Conservation (phyloP, 1,140 invertebrate genomes). For the Heliconius congener region DNA sequence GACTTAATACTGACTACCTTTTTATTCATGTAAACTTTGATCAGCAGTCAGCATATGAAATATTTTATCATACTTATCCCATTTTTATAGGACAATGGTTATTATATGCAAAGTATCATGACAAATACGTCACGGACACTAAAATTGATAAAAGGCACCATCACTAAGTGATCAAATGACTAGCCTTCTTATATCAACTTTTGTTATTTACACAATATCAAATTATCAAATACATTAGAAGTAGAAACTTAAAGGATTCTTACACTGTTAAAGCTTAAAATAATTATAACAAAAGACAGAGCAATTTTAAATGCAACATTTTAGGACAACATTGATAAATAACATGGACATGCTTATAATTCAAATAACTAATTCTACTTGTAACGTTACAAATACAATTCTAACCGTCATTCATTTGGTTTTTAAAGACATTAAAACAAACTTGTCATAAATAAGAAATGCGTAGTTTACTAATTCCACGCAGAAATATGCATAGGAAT, state of each 20-base stretch:
- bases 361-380: conserved; percentile 11
- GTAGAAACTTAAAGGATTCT: conserved; percentile 21
- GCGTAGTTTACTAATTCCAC: neutral
- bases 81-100: conserved; percentile 37
- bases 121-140: conserved; percentile 1
- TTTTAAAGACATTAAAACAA: neutral
- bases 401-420: neutral
- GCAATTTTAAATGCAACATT: conserved; percentile 39
- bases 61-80: neutral
- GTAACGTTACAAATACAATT: neutral
- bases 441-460: conserved; percentile 8
- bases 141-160: conserved; percentile 24
- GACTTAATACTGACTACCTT: neutral
- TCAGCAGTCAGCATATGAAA: neutral
- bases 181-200: conserved; percentile 30
- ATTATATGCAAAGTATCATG: conserved; percentile 43
- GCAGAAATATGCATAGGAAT: neutral
- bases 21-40: conserved; percentile 1
- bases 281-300: conserved; percentile 19
- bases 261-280: conserved; percentile 12
- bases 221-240: conserved; percentile 16
- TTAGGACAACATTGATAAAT: conserved; percentile 41
- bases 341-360: conserved; percentile 31
- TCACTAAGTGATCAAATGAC: conserved; percentile 32
- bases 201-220: conserved; percentile 24